These are phyloP conservation scores for Paradisaea rubra DNA, from an alignment of 2,113 vertebrate species.

Conservation along the genomic window DNA sequence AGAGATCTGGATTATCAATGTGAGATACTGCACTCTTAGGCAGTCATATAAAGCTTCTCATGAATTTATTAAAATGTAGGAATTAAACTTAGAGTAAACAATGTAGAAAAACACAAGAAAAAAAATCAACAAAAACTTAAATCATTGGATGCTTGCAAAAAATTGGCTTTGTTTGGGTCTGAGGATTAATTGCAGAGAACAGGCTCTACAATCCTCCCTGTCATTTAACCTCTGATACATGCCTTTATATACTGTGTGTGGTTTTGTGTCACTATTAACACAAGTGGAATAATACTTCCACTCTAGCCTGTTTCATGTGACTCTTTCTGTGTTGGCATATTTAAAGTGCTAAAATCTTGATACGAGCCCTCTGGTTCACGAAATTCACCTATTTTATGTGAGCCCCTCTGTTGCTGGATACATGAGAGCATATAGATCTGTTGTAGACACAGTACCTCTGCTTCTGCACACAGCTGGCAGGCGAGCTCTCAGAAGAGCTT, in stretches of 20 bases:
- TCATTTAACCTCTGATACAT: not conserved
- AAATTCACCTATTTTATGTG: not conserved
- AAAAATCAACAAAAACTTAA: not conserved
- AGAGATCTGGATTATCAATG: not conserved
- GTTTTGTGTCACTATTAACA: not conserved
- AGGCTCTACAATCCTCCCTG: not conserved
- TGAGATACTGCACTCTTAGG: not conserved
- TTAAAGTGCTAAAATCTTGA: not conserved
- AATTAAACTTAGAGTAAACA: not conserved
- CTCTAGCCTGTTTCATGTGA: not conserved
- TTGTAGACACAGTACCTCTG: not conserved
- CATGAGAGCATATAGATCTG: accelerated
- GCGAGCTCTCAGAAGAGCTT: not conserved
- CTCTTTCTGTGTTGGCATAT: not conserved
- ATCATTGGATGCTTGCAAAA: not conserved
- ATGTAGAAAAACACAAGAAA: not conserved
- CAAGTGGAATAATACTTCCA: not conserved
- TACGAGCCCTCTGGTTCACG: not conserved
- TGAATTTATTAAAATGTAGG: not conserved
- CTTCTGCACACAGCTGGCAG: not conserved
- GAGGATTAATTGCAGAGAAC: not conserved
- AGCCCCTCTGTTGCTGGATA: not conserved
- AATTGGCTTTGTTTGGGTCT: not conserved
- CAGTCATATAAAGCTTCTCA: not conserved
- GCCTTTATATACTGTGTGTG: not conserved